Evolutionary conservation across 2,113 vertebrate species (phyloP), one percentile per base, ranked within the genome.

Genomic region (Promerops cafer): DNA sequence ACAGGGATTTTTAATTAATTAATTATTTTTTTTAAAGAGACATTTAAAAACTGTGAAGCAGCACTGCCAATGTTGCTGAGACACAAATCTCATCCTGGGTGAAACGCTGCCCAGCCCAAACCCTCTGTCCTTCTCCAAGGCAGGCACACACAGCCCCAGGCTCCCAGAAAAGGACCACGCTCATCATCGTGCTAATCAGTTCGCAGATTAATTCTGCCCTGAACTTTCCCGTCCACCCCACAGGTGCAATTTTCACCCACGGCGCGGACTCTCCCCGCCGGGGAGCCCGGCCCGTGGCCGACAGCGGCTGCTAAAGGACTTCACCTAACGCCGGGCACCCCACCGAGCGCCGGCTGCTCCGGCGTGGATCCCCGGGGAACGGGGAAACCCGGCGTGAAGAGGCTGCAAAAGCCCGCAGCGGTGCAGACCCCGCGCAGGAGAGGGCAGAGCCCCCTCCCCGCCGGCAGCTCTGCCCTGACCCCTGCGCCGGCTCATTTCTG

Each of bases 251-350:
- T 78, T 37, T 15, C 59, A 49, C 19, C 33, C 17, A 0, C 0
- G 17, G 12, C 1, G 11, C 14, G 1, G 12, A 5, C 45, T 23
- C 35, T 81, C 59, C 59, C 42, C 5, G 11, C 49, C 54, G 1
- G 2, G 40, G 4, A 72, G 24, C 65, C 56, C 8, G 74, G 23
- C 75, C 61, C 1, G 1, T 0, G 64, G 45, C 31, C 7, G 45
- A 1, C 60, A 71, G 66, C 61, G 8, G 44, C 4, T 10, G 27
- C 75, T 20, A 2, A 15, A 74, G 37, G 33, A 30, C 35, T 54
- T 30, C 26, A 35, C n/a, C 23, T 1, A 13, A 47, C 1, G 26
- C 66, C 7, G 44, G 21, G n/a, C n/a, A n/a, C n/a, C n/a, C n/a
- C n/a, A 1, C 14, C 4, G 30, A 12, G 74, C 54, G 56, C 33